A percentile compares a stretch with the other conserved stretches of the same genome.
These are phyloP conservation scores for Tetramorium alpestre DNA, from an alignment of 1,140 invertebrate genomes.

Conservation along the genomic window DNA sequence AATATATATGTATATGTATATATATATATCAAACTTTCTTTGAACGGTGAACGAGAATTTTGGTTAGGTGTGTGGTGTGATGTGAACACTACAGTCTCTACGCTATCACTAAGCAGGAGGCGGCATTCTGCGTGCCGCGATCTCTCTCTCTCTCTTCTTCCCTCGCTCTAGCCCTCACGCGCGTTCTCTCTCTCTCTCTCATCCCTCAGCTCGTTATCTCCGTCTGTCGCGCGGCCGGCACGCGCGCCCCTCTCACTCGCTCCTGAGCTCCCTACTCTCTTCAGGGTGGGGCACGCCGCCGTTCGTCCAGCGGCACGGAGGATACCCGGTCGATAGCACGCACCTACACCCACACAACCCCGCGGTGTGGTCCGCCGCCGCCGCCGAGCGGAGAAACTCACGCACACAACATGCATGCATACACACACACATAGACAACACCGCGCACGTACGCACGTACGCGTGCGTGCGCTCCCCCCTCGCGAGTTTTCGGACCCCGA, in stretches of 20 bases:
- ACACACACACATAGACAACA: too few species aligned
- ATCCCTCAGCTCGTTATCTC: background rate
- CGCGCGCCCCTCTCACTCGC: slow-evolving; percentile 16
- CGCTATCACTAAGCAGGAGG: slow-evolving; percentile 83
- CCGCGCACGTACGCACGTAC: background rate
- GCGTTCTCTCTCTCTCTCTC: slow-evolving; percentile 32
- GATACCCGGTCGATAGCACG: slow-evolving; percentile 79
- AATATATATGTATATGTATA: slow-evolving; percentile 14
- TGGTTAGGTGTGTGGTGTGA: slow-evolving; percentile 65
- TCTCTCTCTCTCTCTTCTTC: slow-evolving; percentile 49
- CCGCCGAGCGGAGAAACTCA: slow-evolving; percentile 46
- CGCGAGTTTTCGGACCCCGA: slow-evolving; percentile 41
- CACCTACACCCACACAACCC: slow-evolving; percentile 66
- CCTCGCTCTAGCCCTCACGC: background rate
- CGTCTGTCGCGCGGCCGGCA: background rate
- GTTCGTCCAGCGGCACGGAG: slow-evolving; percentile 64
- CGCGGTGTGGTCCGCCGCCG: background rate
- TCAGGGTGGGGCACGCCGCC: slow-evolving; percentile 76
- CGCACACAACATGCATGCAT: background rate
- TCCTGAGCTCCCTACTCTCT: slow-evolving; percentile 58
- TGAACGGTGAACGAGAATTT: slow-evolving; percentile 51
- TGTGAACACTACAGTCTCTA: slow-evolving; percentile 83
- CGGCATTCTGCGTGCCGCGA: slow-evolving; percentile 76
- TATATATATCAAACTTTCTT: slow-evolving; percentile 53
- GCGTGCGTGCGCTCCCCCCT: background rate